Evolutionary conservation across 92 coral and sea anemone genomes (phyloP), one percentile per base, ranked within the genome.

Genomic region (Palythoa grandis): DNA sequence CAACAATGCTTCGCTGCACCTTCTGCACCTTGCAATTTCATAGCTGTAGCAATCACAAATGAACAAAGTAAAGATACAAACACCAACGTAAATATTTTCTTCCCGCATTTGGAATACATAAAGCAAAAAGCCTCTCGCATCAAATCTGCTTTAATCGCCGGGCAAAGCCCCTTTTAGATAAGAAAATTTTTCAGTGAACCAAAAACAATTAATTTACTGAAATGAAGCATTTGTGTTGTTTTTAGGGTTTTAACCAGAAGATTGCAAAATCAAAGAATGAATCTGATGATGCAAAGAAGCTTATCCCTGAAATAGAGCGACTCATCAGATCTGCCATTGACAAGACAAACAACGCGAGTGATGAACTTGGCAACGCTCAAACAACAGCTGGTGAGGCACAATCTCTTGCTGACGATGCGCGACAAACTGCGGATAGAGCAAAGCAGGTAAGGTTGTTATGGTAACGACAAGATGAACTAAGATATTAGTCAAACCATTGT

Each of bases 201-300:
- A 54, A 20, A 54, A 20, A 78, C 7, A 25, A 8, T 10, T 17
- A 19, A 63, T 52, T 10, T 25, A 7, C 48, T 82, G 12, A 16
- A 67, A 17, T 35, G 15, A n/a, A 38, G n/a, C 6, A 4, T 71
- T 77, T 70, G 43, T 40, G 13, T 57, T 80, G 74, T 66, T 48
- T 47, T 5, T 82, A 96, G 99, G 91, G 93, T 83, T 96, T 96
- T 87, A 96, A 95, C 83, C 90, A 93, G 29, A 70, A 86, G n/a
- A 92, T 96, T 61, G 94, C 88, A 83, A 93, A 80, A 57, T 91
- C 98, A 13, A 91, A 91, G 76, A 82, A 86, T 66, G 94, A 95
- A 72, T 93, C 98, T 2, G 95, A 94, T 8, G 91, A 78, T 60
- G 99, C 99, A 13, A 96, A 95, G 77, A 75, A 78, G 12, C 88